phyloP scores from a whole-genome alignment of 2,113 vertebrate genomes.

The Coptodon bakossiorum region DNA sequence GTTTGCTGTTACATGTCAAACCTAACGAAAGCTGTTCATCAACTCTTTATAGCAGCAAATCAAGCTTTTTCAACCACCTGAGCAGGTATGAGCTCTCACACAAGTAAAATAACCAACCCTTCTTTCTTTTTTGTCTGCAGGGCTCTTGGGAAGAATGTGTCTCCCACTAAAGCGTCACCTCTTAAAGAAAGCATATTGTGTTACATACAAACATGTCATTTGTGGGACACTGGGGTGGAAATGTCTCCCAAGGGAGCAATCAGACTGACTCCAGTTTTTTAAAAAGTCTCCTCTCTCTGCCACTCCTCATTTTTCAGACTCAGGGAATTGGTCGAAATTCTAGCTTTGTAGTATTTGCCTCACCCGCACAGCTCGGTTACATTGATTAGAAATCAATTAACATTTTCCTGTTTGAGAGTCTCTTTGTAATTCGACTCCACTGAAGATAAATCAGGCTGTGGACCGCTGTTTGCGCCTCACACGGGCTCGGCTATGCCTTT shows the following conservation, averaged over 20 bases:
- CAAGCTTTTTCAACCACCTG: neutral
- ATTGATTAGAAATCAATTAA: constrained; percentile 58
- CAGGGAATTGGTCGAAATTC: constrained; percentile 36
- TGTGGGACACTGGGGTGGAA: constrained; percentile 52
- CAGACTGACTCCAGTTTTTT: constrained; percentile 57
- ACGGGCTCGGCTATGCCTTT: neutral
- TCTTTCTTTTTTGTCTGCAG: neutral
- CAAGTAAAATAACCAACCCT: neutral
- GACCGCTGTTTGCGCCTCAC: neutral
- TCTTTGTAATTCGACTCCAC: constrained; percentile 37
- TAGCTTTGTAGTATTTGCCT: constrained; percentile 2
- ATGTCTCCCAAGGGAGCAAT: constrained; percentile 67
- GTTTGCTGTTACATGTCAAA: neutral
- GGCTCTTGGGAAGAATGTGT: constrained; percentile 38
- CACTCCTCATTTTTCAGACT: constrained; percentile 52
- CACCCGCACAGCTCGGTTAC: constrained; percentile 25
- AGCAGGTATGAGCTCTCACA: constrained; percentile 9
- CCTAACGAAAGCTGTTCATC: neutral
- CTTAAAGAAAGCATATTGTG: constrained; percentile 59
- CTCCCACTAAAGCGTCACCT: constrained; percentile 46
- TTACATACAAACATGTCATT: constrained; percentile 66
- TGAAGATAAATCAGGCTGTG: constrained; percentile 8
- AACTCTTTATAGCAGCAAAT: neutral
- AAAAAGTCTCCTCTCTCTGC: constrained; percentile 46
- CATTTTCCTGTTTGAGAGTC: constrained; percentile 18